These are phyloP conservation scores for Octodon degus DNA, from an alignment of 2,113 vertebrate genomes.

Conservation along the genomic window DNA sequence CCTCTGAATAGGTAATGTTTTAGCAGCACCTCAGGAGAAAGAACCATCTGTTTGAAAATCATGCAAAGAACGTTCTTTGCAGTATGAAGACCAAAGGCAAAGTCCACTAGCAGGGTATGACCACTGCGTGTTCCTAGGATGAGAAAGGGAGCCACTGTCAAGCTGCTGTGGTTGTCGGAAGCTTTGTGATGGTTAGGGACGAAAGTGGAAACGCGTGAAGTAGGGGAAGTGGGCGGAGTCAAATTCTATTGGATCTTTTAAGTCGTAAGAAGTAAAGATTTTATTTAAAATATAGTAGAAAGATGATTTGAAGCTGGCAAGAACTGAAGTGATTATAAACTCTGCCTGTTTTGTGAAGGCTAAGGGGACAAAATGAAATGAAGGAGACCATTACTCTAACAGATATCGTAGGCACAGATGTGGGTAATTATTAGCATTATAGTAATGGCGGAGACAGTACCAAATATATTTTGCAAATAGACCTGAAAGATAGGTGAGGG, in stretches of 20 bases:
- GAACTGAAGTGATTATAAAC: slow-evolving; percentile 1
- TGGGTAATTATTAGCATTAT: neutral
- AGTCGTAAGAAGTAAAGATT: slow-evolving; percentile 12
- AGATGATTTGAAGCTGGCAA: slow-evolving; percentile 28
- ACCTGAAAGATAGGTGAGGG: neutral
- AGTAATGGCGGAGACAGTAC: slow-evolving; percentile 2
- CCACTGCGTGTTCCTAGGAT: neutral
- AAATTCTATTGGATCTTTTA: neutral
- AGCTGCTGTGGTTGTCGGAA: neutral
- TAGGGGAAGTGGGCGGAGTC: slow-evolving; percentile 1
- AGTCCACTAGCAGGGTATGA: neutral
- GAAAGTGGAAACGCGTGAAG: neutral
- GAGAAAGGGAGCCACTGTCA: neutral
- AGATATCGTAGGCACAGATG: neutral
- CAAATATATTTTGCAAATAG: neutral
- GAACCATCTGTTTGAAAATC: neutral
- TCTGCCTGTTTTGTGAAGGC: slow-evolving; percentile 29
- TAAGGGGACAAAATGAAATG: neutral
- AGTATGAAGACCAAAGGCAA: slow-evolving; percentile 34
- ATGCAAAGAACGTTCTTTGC: neutral
- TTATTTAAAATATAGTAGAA: slow-evolving; percentile 19
- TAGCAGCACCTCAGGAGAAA: neutral
- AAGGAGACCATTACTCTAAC: neutral
- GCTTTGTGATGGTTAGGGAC: neutral
- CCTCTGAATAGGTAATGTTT: neutral